These are phyloP conservation scores for Autographa gamma DNA, from an alignment of 2,888 invertebrate species.

Conservation along the genomic window DNA sequence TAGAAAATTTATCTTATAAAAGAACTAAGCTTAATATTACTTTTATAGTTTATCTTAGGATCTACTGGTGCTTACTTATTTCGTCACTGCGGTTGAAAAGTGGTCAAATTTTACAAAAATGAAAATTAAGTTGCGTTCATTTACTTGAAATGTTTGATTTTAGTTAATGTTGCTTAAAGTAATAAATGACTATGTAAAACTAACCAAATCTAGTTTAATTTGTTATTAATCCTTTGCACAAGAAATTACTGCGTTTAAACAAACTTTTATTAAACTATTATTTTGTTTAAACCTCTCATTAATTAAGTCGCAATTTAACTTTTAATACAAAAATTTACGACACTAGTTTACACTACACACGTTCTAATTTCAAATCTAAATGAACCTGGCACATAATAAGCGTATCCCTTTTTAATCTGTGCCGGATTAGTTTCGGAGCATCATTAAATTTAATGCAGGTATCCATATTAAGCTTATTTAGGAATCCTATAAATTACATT, in stretches of 20 bases:
- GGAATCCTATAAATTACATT: background rate
- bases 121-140: no score
- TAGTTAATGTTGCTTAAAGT: no score
- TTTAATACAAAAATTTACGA: slow-evolving; percentile 51
- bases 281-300: slow-evolving; percentile 42
- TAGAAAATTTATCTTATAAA: background rate
- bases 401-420: slow-evolving; percentile 49
- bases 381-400: slow-evolving; percentile 51
- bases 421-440: slow-evolving; percentile 35
- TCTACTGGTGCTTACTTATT: no score
- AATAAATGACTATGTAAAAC: no score
- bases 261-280: slow-evolving; percentile 47
- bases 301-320: slow-evolving; percentile 54
- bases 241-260: slow-evolving; percentile 23
- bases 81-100: no score
- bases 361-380: slow-evolving; percentile 43
- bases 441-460: slow-evolving; percentile 36
- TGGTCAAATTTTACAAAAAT: no score
- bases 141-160: no score
- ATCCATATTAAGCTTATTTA: slow-evolving; percentile 16
- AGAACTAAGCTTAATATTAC: background rate
- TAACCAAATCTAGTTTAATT: no score
- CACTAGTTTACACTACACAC: no score
- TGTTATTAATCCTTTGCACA: background rate
- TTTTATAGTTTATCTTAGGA: no score